phyloP scores from a whole-genome alignment of 2,797 vertebrate species.

The Molossus molossus region DNA sequence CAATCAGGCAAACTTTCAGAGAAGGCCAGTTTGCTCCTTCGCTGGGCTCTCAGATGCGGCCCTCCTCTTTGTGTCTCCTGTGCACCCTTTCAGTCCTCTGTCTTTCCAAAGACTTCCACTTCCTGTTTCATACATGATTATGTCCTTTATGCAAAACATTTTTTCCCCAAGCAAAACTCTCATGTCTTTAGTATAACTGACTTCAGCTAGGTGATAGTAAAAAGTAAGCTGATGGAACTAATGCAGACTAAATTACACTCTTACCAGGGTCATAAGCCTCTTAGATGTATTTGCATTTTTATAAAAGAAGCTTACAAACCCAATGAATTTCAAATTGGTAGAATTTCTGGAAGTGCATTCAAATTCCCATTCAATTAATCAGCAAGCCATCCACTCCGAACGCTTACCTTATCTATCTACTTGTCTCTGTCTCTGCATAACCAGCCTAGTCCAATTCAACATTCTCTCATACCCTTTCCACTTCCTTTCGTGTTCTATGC shows the following conservation, averaged over 20 bases:
- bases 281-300: constrained; percentile 80
- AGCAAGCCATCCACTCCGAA: background rate
- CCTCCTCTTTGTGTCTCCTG: background rate
- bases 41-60: background rate
- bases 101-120: background rate
- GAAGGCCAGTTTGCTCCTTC: background rate
- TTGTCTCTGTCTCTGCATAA: background rate
- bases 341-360: constrained; percentile 59
- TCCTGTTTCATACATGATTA: background rate
- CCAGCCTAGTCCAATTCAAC: background rate
- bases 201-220: constrained; percentile 55
- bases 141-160: constrained; percentile 37
- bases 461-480: background rate
- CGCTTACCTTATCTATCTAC: background rate
- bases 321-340: constrained; percentile 65
- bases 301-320: constrained; percentile 68
- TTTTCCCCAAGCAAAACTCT: constrained; percentile 39
- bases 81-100: background rate
- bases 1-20: constrained; percentile 2
- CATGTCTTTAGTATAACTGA: constrained; percentile 67
- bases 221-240: constrained; percentile 78
- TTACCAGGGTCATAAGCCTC: constrained; percentile 70
- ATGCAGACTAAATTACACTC: constrained; percentile 73
- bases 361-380: constrained; percentile 9
- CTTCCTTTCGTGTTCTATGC: background rate